A percentile compares a stretch with the other conserved stretches of the same genome.
phyloP scores from a whole-genome alignment of 2,797 vertebrate genomes.

The Ambastaia sidthimunki region DNA sequence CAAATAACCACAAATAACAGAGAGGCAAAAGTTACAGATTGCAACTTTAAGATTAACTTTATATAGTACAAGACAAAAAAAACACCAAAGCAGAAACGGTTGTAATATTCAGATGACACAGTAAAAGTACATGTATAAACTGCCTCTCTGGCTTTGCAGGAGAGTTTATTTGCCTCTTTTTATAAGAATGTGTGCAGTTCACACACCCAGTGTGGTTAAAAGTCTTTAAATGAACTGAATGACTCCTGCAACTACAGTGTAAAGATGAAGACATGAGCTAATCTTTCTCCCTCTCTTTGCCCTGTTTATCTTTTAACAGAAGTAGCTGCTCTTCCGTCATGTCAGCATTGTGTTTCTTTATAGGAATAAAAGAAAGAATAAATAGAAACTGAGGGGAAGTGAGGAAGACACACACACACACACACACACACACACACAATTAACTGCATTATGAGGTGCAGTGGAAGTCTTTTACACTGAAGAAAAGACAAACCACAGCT shows the following conservation, averaged over 20 bases:
- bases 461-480: slow-evolving; percentile 62
- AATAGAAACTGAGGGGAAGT: slow-evolving; percentile 16
- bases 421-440: slow-evolving; percentile 43
- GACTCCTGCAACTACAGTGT: slow-evolving; percentile 70
- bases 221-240: slow-evolving; percentile 77
- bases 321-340: slow-evolving; percentile 48
- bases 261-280: slow-evolving; percentile 66
- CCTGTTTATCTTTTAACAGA: slow-evolving; percentile 68
- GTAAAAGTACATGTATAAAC: not conserved
- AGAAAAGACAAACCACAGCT: slow-evolving; percentile 60
- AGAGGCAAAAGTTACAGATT: no score
- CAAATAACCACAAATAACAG: no score
- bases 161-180: slow-evolving; percentile 74
- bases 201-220: slow-evolving; percentile 78
- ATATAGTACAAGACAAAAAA: no score
- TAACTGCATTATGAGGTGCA: slow-evolving; percentile 69
- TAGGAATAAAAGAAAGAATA: slow-evolving; percentile 30
- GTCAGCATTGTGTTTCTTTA: slow-evolving; percentile 65
- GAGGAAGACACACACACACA: slow-evolving; percentile 10
- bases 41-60: no score
- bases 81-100: no score
- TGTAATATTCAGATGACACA: not conserved
- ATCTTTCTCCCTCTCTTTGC: slow-evolving; percentile 64
- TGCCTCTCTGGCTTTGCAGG: slow-evolving; percentile 59
- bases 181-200: slow-evolving; percentile 74